These are phyloP conservation scores for Eledona agricola DNA, from an alignment of 2,888 invertebrate genomes.

Conservation along the genomic window DNA sequence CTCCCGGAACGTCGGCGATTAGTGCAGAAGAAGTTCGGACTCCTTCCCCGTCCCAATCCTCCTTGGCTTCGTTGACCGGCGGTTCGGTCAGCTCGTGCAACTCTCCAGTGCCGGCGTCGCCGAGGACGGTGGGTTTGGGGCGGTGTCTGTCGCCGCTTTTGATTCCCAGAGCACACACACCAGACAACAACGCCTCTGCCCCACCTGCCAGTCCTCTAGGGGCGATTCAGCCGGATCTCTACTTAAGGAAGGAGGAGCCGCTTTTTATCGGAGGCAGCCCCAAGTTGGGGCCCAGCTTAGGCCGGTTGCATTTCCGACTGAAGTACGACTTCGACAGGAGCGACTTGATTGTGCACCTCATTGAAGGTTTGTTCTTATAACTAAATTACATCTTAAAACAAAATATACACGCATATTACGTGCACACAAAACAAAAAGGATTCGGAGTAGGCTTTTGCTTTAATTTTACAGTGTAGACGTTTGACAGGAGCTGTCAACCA, in stretches of 20 bases:
- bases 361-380: too few species aligned
- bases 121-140: slow-evolving; percentile 48
- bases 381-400: too few species aligned
- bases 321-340: slow-evolving; percentile 91
- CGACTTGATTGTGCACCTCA: slow-evolving; percentile 89
- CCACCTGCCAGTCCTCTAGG: slow-evolving; percentile 68
- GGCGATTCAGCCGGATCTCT: slow-evolving; percentile 86
- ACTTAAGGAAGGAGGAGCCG: slow-evolving; percentile 82
- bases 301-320: slow-evolving; percentile 83
- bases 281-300: slow-evolving; percentile 73
- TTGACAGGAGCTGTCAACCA: too few species aligned
- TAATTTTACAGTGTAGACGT: too few species aligned
- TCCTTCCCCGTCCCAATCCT: slow-evolving; percentile 75
- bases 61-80: slow-evolving; percentile 71
- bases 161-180: slow-evolving; percentile 69
- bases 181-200: slow-evolving; percentile 56
- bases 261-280: slow-evolving; percentile 73
- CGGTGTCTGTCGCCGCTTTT: slow-evolving; percentile 80
- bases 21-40: slow-evolving; percentile 63
- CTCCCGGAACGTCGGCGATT: slow-evolving; percentile 61
- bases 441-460: too few species aligned
- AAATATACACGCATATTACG: too few species aligned
- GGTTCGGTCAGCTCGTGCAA: slow-evolving; percentile 60
- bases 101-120: slow-evolving; percentile 56
- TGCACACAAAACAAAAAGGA: too few species aligned